A percentile compares a stretch with the other conserved stretches of the same genome.
Conservation (phyloP, 1,140 invertebrate genomes). For the Tetramorium parvispinum region DNA sequence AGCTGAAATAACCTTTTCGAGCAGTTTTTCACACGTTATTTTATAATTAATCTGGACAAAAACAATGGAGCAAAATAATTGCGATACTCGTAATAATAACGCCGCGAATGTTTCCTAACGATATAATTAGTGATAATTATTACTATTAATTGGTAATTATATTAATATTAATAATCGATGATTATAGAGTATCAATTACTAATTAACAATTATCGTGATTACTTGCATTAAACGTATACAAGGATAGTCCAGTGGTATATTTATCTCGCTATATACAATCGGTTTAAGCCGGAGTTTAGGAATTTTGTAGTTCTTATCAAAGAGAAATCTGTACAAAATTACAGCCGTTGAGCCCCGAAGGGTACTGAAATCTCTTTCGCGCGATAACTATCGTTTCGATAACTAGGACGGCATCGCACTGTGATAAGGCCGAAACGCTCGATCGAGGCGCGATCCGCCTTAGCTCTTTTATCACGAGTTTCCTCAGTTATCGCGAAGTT, state of each 20-base stretch:
- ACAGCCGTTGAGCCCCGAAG: not conserved
- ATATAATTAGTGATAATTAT: not conserved
- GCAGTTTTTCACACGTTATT: not conserved
- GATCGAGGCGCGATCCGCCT: conserved; percentile 22
- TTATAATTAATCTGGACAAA: not conserved
- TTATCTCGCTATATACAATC: not conserved
- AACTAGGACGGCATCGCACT: conserved; percentile 15
- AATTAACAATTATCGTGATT: not conserved
- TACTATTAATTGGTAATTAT: not conserved
- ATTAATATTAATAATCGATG: not conserved
- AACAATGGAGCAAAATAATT: not conserved
- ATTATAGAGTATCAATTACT: not conserved
- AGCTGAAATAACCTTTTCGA: not conserved
- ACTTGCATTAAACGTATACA: not conserved
- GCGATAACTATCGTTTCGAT: conserved; percentile 40
- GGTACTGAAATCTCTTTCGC: conserved; percentile 4
- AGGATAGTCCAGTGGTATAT: not conserved
- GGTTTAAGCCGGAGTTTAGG: not conserved
- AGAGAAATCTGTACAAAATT: conserved; percentile 30
- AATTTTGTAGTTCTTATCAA: not conserved
- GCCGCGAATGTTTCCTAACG: not conserved
- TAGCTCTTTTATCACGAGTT: conserved; percentile 52
- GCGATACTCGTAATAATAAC: not conserved
- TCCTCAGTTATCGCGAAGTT: conserved; percentile 41
- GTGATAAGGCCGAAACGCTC: conserved; percentile 30